Conservation (phyloP, 2,888 invertebrate genomes). For the Lasioglossum vierecki region DNA sequence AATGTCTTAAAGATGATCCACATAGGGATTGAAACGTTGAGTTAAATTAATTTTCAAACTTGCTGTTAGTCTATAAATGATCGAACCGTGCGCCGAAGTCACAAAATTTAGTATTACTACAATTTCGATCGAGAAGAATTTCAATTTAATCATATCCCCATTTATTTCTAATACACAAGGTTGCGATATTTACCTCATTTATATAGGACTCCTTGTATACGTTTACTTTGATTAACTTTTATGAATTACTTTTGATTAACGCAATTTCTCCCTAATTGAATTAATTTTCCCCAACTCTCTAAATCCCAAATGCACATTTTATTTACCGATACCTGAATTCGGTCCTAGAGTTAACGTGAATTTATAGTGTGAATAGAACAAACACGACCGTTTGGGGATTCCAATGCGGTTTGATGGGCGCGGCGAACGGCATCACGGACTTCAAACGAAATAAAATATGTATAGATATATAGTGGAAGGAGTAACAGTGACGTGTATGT, state of each 20-base stretch:
- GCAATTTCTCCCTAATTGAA: not conserved
- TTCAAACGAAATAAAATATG: not conserved
- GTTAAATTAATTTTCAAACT: too few relatives aligned
- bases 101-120: too few relatives aligned
- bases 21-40: too few relatives aligned
- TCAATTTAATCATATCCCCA: not conserved
- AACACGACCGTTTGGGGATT: not conserved
- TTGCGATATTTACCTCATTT: not conserved
- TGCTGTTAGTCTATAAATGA: too few relatives aligned
- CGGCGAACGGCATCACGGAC: not conserved
- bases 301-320: not conserved
- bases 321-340: not conserved
- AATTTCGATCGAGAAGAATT: too few relatives aligned
- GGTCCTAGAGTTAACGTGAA: not conserved
- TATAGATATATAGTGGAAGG: not conserved
- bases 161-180: not conserved
- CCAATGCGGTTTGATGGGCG: not conserved
- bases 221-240: not conserved
- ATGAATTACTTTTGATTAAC: not conserved
- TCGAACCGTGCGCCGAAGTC: too few relatives aligned
- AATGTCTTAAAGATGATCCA: too few relatives aligned
- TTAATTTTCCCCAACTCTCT: not conserved
- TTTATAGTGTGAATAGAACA: not conserved
- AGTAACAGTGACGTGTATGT: not conserved
- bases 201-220: too few relatives aligned